phyloP scores from a whole-genome alignment of 2,113 vertebrate species.

The Microtus oregoni region DNA sequence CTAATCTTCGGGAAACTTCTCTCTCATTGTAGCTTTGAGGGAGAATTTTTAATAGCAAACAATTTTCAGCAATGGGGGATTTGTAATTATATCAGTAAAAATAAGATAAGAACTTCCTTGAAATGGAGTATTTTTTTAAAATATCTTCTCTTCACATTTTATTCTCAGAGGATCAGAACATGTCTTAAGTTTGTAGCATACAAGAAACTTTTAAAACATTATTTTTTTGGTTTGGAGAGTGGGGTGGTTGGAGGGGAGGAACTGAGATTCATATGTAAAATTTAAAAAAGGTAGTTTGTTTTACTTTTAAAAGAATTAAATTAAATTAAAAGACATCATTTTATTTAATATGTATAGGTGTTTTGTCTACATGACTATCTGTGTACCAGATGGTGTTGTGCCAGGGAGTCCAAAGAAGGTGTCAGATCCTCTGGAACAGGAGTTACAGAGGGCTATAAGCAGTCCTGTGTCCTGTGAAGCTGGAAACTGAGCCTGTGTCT shows the following conservation, averaged over 20 bases:
- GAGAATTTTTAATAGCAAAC: neutral
- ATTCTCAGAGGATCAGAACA: neutral
- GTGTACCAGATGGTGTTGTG: rapidly evolving
- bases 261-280: too few relatives aligned
- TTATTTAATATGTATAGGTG: neutral
- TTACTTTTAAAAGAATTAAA: too few relatives aligned
- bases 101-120: neutral
- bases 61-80: neutral
- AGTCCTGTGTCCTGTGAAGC: neutral
- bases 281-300: too few relatives aligned
- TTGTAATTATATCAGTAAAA: neutral
- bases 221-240: too few relatives aligned
- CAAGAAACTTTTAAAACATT: neutral
- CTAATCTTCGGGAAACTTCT: neutral
- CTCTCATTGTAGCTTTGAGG: neutral
- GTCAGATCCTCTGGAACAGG: neutral
- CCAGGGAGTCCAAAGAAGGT: neutral
- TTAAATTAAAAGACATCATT: too few relatives aligned
- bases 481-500: neutral
- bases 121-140: neutral
- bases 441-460: too few relatives aligned
- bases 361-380: neutral
- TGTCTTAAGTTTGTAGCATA: neutral
- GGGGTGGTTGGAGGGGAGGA: too few relatives aligned
- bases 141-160: neutral